phyloP scores from a whole-genome alignment of 1,140 invertebrate genomes.

The Acromyrmex charruanus region DNA sequence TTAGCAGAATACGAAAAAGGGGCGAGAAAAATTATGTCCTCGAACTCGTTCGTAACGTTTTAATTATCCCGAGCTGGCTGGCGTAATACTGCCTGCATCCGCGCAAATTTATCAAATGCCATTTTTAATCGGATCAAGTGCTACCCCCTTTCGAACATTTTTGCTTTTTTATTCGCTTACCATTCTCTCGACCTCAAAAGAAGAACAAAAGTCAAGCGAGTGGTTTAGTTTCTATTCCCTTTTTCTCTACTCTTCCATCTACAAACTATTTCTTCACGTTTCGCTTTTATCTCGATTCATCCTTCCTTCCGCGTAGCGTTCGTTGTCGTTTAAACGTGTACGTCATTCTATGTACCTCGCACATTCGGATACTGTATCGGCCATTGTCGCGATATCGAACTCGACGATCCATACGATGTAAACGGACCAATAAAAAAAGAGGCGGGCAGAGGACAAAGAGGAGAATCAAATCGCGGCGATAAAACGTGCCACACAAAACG shows the following conservation, averaged over 20 bases:
- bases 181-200: constrained; percentile 20
- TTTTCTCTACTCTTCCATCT: not conserved
- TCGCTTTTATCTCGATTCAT: constrained; percentile 43
- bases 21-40: constrained; percentile 55
- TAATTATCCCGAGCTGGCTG: constrained; percentile 44
- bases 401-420: constrained; percentile 56
- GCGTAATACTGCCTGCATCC: constrained; percentile 39
- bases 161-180: not conserved
- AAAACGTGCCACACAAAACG: constrained; percentile 39
- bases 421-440: constrained; percentile 39
- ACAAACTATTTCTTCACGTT: constrained; percentile 14
- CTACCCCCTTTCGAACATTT: constrained; percentile 20
- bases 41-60: constrained; percentile 55
- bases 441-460: not conserved
- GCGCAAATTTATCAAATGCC: constrained; percentile 54
- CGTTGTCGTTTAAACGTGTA: constrained; percentile 45
- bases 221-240: not conserved
- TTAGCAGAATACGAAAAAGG: constrained; percentile 26
- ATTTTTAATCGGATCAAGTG: constrained; percentile 61
- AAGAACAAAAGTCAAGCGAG: constrained; percentile 47
- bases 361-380: constrained; percentile 48
- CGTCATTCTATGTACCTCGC: constrained; percentile 26
- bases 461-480: constrained; percentile 45
- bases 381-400: constrained; percentile 57
- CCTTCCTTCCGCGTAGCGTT: constrained; percentile 29